Base-by-base conservation (phyloP, 37 sponge, comb jelly and placozoan genomes). In the Petrosia ficiformis region DNA sequence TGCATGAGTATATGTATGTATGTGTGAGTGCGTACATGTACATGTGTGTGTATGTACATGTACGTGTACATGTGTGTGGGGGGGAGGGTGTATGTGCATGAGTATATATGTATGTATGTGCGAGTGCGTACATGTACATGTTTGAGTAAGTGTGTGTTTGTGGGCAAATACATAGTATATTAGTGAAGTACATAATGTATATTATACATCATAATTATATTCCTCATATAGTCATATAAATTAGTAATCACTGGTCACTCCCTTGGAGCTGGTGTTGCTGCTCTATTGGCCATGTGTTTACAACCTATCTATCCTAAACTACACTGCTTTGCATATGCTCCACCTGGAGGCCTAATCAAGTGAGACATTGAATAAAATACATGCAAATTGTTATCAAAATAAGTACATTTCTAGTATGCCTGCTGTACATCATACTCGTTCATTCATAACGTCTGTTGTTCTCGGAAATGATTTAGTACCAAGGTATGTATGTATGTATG, bases 301-400 rank as follows among this genome's bases (percentile, higher is more conserved):
- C 80, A 80, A 56, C 57, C 67, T 1, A 30, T 57, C n/a, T 81
- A 84, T 59, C 68, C 44, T 24, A 84, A 21, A 14, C 73, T 90
- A 16, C 86, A 90, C 42, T 90, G 90, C 39, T 90, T 66, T 84
- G 90, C 86, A n/a, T 90, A 70, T 68, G 56, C 81, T 25, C 90
- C 90, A 39, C 85, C 65, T 59, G 80, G 80, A 19, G 80, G 80
- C 37, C 72, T 80, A 25, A 37, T 80, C 33, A 70, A 72, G 80
- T 80, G 42, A 41, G 22, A 31, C 39, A 33, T 57, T 28, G 8
- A 22, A 5, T 57, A 29, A 14, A 24, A 21, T 8, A 6, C 52
- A 16, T 48, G 44, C 8, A 16, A 14, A 72, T 42, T 29, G 10
- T 44, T 44, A 32, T 24, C 29, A 40, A 11, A 14, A 38, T 36